These are phyloP conservation scores for Drosophila vallismaia DNA, from an alignment of 2,888 invertebrate species.

Conservation along the genomic window DNA sequence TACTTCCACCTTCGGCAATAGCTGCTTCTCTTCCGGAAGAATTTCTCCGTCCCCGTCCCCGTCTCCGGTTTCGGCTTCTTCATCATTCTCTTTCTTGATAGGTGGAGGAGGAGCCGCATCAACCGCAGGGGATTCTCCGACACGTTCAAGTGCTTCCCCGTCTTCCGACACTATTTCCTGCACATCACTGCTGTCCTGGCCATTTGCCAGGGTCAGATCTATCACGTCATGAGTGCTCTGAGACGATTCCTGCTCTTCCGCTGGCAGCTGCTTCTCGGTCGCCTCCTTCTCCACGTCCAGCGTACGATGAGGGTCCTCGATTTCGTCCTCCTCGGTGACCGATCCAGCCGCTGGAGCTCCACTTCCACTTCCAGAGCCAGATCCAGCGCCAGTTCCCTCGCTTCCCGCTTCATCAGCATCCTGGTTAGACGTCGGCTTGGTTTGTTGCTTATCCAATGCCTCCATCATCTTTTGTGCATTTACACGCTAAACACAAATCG, in stretches of 20 bases:
- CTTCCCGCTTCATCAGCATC: constrained; percentile 34
- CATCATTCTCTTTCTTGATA: constrained; percentile 1
- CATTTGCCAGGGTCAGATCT: constrained; percentile 35
- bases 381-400: constrained; percentile 2
- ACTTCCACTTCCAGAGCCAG: constrained; percentile 8
- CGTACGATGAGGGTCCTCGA: constrained; percentile 46
- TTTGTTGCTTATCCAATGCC: constrained; percentile 68
- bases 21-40: not conserved
- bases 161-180: constrained; percentile 2
- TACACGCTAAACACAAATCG: constrained; percentile 55
- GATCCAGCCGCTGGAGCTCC: constrained; percentile 10
- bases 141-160: not conserved
- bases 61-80: not conserved
- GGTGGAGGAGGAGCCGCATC: not conserved
- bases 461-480: constrained; percentile 79
- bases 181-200: constrained; percentile 16
- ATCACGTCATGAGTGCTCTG: constrained; percentile 30
- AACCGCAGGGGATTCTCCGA: constrained; percentile 6
- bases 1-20: not conserved
- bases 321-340: constrained; percentile 54
- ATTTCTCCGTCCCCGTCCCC: no score
- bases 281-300: constrained; percentile 49
- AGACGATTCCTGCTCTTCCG: constrained; percentile 1
- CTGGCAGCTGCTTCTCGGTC: constrained; percentile 7
- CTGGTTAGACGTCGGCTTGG: constrained; percentile 57